Evolutionary conservation across 2,113 vertebrate genomes (phyloP), one percentile per base, ranked within the genome.

Genomic region (Pitta sordida): DNA sequence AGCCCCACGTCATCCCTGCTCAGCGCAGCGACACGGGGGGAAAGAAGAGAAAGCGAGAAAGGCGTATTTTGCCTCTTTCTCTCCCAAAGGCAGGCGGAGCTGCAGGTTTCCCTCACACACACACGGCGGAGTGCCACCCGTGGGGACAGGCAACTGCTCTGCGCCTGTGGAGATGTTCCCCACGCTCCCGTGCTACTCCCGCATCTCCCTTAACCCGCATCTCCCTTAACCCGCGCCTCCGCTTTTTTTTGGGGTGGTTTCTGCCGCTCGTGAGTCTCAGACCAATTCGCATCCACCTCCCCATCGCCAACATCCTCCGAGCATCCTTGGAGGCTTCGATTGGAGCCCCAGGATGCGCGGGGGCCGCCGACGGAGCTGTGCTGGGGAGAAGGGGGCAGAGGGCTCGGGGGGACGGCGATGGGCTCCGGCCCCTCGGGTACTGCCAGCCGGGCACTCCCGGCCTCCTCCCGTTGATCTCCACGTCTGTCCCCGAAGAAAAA

Each of bases 101-200:
- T 12, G 21, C 49, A 4, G 7, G 15, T 71, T 43, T 13, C 14
- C 15, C 16, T 26, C 36, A 3, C 15, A 0, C 23, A 20, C 48
- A 9, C 4, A 5, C 36, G 3, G 2, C 8, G 7, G 32, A 37
- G 8, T 48, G 15, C 7, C 16, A 13, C 46, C 27, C 16, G 4
- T 3, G 59, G 41, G 32, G 46, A 30, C 22, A 34, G 26, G 15
- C 56, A 7, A 44, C 30, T 9, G 55, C 83, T 70, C 56, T 6
- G 62, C 36, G 7, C 34, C 65, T 11, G 34, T 15, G 4, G 22
- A 27, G 20, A 6, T 6, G 32, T 34, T 5, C 6, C 20, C 23
- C 24, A n/a, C n/a, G n/a, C 13, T 27, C 18, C 34, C n/a, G 1
- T 80, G 26, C 36, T 26, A 21, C 46, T 34, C 11, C 17, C 12